Percentiles rank a stretch among this genome's conserved stretches.
These are phyloP conservation scores for Kuschelorhynchus macadamiae DNA, from an alignment of 2,888 invertebrate genomes.

Conservation along the genomic window DNA sequence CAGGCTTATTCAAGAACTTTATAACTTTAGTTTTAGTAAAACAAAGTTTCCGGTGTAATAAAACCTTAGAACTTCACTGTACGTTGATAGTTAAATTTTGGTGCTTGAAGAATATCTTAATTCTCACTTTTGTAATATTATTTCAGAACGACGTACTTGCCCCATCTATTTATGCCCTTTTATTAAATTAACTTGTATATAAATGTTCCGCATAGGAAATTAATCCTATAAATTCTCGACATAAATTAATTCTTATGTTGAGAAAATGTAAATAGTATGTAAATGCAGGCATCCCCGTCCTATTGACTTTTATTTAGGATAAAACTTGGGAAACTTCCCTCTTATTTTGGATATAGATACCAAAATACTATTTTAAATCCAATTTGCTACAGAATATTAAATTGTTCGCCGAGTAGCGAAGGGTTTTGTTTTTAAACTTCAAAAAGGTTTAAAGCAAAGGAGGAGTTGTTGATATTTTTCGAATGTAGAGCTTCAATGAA, in stretches of 20 bases:
- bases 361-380: conserved; percentile 49
- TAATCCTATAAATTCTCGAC: conserved; percentile 50
- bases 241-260: conserved; percentile 49
- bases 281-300: conserved; percentile 44
- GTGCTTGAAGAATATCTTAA: too few species aligned
- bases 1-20: too few species aligned
- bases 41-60: too few species aligned
- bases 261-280: conserved; percentile 51
- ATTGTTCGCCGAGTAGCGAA: conserved; percentile 1
- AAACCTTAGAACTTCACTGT: too few species aligned
- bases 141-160: too few species aligned
- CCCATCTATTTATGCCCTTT: conserved; percentile 35
- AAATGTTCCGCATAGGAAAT: conserved; percentile 46
- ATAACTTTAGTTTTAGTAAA: too few species aligned
- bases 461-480: too few species aligned
- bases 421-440: neutral
- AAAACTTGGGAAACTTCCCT: conserved; percentile 47
- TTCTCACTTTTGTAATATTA: too few species aligned
- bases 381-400: conserved; percentile 46
- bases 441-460: too few species aligned
- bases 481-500: too few species aligned
- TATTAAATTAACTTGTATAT: conserved; percentile 41
- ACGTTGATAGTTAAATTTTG: too few species aligned
- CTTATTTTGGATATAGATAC: conserved; percentile 43
- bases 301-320: conserved; percentile 49